These are phyloP conservation scores for Drosophila cognata DNA, from an alignment of 2,888 invertebrate species.

Conservation along the genomic window DNA sequence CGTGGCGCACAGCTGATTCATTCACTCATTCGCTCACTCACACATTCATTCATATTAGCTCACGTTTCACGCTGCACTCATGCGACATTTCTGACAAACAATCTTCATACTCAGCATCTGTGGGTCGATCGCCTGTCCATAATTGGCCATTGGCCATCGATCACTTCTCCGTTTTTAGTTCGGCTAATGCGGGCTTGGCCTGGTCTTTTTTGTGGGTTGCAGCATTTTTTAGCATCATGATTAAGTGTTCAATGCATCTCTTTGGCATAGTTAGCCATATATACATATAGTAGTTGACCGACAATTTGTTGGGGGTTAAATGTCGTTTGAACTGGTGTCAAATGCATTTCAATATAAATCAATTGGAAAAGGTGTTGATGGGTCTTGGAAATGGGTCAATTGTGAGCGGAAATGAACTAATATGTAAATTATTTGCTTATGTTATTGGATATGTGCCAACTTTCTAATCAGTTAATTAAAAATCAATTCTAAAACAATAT, in stretches of 20 bases:
- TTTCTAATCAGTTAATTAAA: slow-evolving; percentile 1
- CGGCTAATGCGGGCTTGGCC: slow-evolving; percentile 52
- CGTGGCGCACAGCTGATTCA: slow-evolving; percentile 45
- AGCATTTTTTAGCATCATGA: slow-evolving; percentile 36
- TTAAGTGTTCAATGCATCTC: slow-evolving; percentile 49
- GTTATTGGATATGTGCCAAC: background rate
- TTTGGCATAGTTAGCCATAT: slow-evolving; percentile 21
- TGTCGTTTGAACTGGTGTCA: slow-evolving; percentile 14
- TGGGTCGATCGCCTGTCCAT: slow-evolving; percentile 45
- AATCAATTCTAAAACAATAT: background rate
- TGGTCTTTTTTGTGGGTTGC: slow-evolving; percentile 39
- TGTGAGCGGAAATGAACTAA: slow-evolving; percentile 8
- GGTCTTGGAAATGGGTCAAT: slow-evolving; percentile 11
- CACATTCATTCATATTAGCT: slow-evolving; percentile 47
- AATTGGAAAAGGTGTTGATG: slow-evolving; percentile 1
- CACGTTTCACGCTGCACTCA: slow-evolving; percentile 59
- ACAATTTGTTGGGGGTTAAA: slow-evolving; percentile 49
- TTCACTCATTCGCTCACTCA: slow-evolving; percentile 41
- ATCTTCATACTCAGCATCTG: slow-evolving; percentile 37
- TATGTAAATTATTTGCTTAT: background rate
- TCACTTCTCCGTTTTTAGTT: slow-evolving; percentile 36
- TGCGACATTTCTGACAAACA: slow-evolving; percentile 74
- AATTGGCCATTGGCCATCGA: slow-evolving; percentile 60
- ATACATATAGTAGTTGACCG: slow-evolving; percentile 5
- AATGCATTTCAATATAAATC: slow-evolving; percentile 14